Percentiles rank a stretch among this genome's conserved stretches.
phyloP scores from a whole-genome alignment of 1,140 invertebrate species.

The Brachionus manjavacas region DNA sequence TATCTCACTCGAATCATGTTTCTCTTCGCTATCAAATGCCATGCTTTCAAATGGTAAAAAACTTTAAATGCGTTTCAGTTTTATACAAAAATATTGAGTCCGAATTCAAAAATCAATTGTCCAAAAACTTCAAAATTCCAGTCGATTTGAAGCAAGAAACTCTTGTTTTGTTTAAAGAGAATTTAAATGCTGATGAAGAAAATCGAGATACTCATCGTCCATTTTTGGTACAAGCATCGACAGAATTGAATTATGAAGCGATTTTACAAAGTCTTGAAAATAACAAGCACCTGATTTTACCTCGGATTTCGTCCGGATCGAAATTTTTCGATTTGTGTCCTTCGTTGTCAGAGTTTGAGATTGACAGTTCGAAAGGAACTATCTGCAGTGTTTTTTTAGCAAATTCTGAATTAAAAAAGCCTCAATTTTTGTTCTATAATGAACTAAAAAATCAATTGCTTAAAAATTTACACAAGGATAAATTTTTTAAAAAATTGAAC shows the following conservation, averaged over 20 bases:
- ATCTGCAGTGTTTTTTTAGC: background rate
- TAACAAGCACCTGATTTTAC: conserved; percentile 8
- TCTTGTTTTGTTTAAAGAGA: conserved; percentile 22
- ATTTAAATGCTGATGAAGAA: background rate
- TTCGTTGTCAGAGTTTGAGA: background rate
- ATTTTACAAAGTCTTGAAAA: background rate
- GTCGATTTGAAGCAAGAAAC: conserved; percentile 22
- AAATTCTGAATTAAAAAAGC: background rate
- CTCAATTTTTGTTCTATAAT: background rate
- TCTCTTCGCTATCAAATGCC: conserved; percentile 29
- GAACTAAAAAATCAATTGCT: background rate
- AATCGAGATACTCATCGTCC: background rate
- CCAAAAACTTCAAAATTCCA: conserved; percentile 16
- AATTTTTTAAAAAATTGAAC: conserved; percentile 6
- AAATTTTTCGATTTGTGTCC: conserved; percentile 31
- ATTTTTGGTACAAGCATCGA: background rate
- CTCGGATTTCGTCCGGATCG: background rate
- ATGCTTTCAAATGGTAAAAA: conserved; percentile 14
- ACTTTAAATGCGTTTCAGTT: background rate
- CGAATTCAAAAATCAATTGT: conserved; percentile 13
- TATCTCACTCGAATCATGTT: conserved; percentile 23
- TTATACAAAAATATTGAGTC: background rate
- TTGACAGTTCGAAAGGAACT: background rate
- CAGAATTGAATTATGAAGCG: background rate
- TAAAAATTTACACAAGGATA: background rate